Conservation (phyloP, 2,888 invertebrate genomes). For the Caradrina kadenii region DNA sequence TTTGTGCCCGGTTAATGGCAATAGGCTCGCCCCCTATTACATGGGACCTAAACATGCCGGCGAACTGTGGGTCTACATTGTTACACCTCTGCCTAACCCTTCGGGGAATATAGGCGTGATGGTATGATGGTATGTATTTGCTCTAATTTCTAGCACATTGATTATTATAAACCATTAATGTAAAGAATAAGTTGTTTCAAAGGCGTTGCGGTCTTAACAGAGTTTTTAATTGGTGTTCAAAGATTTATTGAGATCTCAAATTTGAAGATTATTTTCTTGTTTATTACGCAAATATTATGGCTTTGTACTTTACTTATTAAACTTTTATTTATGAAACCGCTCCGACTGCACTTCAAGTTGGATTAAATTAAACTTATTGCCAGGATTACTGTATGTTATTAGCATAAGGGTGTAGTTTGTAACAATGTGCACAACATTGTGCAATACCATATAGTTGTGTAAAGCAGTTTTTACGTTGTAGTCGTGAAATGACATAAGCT, state of each 20-base stretch:
- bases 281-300: conserved; percentile 21
- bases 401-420: not conserved
- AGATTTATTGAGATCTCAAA: conserved; percentile 27
- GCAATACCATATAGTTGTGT: too few relatives aligned
- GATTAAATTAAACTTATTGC: conserved; percentile 17
- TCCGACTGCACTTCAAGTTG: conserved; percentile 22
- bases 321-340: conserved; percentile 8
- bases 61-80: too few relatives aligned
- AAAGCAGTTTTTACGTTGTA: too few relatives aligned
- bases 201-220: conserved; percentile 26
- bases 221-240: conserved; percentile 11
- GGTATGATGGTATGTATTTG: too few relatives aligned
- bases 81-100: too few relatives aligned
- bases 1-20: too few relatives aligned
- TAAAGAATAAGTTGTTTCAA: conserved; percentile 30
- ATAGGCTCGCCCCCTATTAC: too few relatives aligned
- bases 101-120: too few relatives aligned
- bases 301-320: conserved; percentile 9
- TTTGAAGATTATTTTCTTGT: conserved; percentile 18
- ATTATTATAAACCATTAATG: conserved; percentile 11
- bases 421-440: too few relatives aligned
- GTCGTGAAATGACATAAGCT: too few relatives aligned
- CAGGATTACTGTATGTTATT: conserved; percentile 6
- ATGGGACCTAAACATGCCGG: too few relatives aligned
- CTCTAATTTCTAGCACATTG: conserved; percentile 4